A percentile compares a stretch with the other conserved stretches of the same genome.
Conservation (phyloP, 2,888 invertebrate genomes). For the Pachydiplax longipennis region DNA sequence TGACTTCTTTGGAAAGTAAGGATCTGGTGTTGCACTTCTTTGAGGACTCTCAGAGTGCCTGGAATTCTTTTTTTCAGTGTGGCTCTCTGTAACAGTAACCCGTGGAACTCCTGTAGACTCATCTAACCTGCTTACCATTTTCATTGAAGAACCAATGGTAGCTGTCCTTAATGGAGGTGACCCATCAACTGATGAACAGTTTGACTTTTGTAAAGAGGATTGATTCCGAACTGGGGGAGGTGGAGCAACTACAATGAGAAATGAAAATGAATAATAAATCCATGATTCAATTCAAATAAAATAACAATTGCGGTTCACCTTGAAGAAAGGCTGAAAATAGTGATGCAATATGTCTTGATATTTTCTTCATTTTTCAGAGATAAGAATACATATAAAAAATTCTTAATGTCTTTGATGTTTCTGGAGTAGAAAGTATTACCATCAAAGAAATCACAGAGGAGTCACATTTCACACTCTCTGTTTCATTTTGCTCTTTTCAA, state of each 20-base stretch:
- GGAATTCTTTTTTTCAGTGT: not conserved
- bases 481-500: too few species aligned
- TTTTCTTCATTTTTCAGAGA: too few species aligned
- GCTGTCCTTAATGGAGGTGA: constrained; percentile 34
- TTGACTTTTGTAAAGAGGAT: constrained; percentile 14
- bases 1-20: constrained; percentile 53
- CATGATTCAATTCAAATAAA: too few species aligned
- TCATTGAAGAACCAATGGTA: constrained; percentile 15
- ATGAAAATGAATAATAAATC: not conserved
- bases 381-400: too few species aligned
- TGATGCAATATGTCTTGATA: too few species aligned
- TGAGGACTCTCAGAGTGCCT: constrained; percentile 10
- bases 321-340: too few species aligned
- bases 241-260: not conserved
- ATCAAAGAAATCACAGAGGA: too few species aligned
- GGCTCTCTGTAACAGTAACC: constrained; percentile 3
- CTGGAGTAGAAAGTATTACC: too few species aligned
- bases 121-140: constrained; percentile 30
- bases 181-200: constrained; percentile 33
- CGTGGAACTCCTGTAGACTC: constrained; percentile 20
- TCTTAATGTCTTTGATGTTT: too few species aligned
- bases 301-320: too few species aligned
- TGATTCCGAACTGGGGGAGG: constrained; percentile 24
- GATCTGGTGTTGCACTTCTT: constrained; percentile 41
- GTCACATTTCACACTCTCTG: too few species aligned